Evolutionary conservation across 2,797 vertebrate genomes (phyloP).

Genomic region (Alectoris magna): DNA sequence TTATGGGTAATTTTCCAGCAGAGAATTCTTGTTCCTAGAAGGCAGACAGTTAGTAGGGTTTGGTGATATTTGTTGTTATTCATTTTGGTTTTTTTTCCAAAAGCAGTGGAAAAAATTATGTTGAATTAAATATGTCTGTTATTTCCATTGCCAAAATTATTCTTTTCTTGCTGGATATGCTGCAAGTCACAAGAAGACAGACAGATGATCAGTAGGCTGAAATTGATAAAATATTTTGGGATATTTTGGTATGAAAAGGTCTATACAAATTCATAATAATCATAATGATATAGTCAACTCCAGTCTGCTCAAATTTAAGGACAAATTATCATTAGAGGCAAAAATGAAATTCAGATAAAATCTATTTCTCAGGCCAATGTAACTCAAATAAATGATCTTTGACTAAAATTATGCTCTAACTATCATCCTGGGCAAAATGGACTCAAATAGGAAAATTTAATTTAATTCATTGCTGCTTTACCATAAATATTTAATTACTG

Average conservation of each 20-base stretch:
- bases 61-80: neutral
- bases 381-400: constrained; percentile 17
- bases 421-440: neutral
- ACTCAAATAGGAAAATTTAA: neutral
- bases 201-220: neutral
- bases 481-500: neutral
- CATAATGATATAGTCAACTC: neutral
- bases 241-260: neutral
- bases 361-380: neutral
- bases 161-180: neutral
- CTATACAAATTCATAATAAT: neutral
- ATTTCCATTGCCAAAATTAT: neutral
- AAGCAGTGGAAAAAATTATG: constrained; percentile 1
- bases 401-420: neutral
- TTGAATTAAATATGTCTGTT: neutral
- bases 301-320: neutral
- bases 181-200: neutral
- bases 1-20: neutral
- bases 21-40: constrained; percentile 28
- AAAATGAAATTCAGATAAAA: neutral
- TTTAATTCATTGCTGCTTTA: neutral
- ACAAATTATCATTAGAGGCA: neutral
- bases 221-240: constrained; percentile 8
- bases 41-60: neutral
- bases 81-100: neutral